These are phyloP conservation scores for Drosophila parthenogenetica DNA, from an alignment of 2,888 invertebrate genomes.

Conservation along the genomic window DNA sequence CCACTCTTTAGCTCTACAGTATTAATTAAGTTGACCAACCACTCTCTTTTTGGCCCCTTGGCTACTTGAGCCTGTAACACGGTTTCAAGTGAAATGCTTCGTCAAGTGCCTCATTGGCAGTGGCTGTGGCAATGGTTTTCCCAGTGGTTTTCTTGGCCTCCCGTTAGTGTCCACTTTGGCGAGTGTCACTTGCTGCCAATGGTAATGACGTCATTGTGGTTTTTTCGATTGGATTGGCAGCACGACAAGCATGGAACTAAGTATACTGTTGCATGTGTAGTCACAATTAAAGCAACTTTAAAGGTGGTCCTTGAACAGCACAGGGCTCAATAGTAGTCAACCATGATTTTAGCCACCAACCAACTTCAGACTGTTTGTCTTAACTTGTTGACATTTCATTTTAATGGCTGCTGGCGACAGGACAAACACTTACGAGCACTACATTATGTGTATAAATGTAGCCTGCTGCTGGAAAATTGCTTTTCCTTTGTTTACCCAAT, in stretches of 20 bases:
- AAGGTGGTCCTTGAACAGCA: slow-evolving; percentile 15
- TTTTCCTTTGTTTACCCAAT: slow-evolving; percentile 2
- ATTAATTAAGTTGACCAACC: slow-evolving; percentile 76
- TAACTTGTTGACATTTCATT: slow-evolving; percentile 9
- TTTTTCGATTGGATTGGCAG: slow-evolving; percentile 28
- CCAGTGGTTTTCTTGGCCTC: slow-evolving; percentile 35
- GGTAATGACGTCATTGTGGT: slow-evolving; percentile 76
- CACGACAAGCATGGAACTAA: slow-evolving; percentile 7
- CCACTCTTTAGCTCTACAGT: slow-evolving; percentile 33
- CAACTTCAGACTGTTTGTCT: slow-evolving; percentile 26
- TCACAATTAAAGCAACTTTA: slow-evolving; percentile 37
- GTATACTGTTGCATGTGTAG: slow-evolving; percentile 47
- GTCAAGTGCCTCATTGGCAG: slow-evolving; percentile 50
- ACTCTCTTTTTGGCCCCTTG: slow-evolving; percentile 21
- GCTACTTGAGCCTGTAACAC: slow-evolving; percentile 44
- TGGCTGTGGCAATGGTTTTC: slow-evolving; percentile 7
- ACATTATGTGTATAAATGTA: slow-evolving; percentile 41
- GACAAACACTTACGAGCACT: background rate
- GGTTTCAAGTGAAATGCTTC: slow-evolving; percentile 56
- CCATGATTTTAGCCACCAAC: slow-evolving; percentile 3
- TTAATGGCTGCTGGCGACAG: slow-evolving; percentile 10
- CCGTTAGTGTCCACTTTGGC: slow-evolving; percentile 40
- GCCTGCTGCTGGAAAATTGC: slow-evolving; percentile 7
- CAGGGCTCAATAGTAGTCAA: slow-evolving; percentile 1
- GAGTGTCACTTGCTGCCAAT: slow-evolving; percentile 66